A percentile compares a stretch with the other conserved stretches of the same genome.
Evolutionary conservation across 2,113 vertebrate genomes (phyloP).

Genomic region (Toxostoma redivivum): DNA sequence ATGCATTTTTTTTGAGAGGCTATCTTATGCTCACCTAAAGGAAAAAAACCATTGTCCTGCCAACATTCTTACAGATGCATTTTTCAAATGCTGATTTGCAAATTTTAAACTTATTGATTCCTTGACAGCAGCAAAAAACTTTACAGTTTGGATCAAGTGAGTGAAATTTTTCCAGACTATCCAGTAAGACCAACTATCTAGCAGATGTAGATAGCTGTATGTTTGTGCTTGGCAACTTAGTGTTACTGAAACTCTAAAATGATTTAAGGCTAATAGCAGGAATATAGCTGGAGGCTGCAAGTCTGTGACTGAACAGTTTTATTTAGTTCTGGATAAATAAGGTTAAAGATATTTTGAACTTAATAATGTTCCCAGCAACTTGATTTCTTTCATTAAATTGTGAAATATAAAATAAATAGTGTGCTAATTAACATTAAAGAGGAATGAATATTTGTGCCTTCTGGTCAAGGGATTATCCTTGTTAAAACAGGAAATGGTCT

Average conservation of each 20-base stretch:
- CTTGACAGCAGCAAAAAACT: background rate
- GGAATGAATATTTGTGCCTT: slow-evolving; percentile 25
- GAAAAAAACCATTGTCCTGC: background rate
- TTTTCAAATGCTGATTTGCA: background rate
- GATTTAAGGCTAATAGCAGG: slow-evolving; percentile 23
- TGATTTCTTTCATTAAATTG: slow-evolving; percentile 10
- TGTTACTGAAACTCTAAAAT: slow-evolving; percentile 25
- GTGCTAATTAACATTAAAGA: slow-evolving; percentile 9
- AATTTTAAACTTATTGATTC: background rate
- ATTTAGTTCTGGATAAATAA: slow-evolving; percentile 27
- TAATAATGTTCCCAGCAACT: background rate
- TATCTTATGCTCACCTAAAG: background rate
- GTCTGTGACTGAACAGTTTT: slow-evolving; percentile 45
- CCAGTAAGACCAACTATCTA: background rate
- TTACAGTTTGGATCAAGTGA: background rate
- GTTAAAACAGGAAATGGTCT: slow-evolving; percentile 48
- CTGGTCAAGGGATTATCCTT: slow-evolving; percentile 49
- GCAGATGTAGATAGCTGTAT: slow-evolving; percentile 15
- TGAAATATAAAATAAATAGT: background rate
- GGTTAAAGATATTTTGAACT: slow-evolving; percentile 21
- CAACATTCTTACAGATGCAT: background rate
- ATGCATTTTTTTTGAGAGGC: background rate
- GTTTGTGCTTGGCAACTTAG: background rate
- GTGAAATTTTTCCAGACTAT: background rate
- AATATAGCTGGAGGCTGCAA: slow-evolving; percentile 35